phyloP scores from a whole-genome alignment of 2,797 vertebrate species.

The Microchirus variegatus region DNA sequence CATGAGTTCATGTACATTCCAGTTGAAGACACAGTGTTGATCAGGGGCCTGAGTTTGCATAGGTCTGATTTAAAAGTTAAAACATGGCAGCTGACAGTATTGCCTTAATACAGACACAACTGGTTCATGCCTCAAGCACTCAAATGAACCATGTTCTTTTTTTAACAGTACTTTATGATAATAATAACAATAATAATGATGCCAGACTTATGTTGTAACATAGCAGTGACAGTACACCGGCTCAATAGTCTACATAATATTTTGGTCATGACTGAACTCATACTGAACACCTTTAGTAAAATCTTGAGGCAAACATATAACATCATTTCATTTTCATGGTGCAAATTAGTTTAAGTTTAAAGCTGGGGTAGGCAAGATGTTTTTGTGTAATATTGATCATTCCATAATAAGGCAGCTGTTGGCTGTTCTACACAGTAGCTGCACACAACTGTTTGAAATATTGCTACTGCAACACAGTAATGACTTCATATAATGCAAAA shows the following conservation, averaged over 20 bases:
- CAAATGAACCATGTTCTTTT: constrained; percentile 6
- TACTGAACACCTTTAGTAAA: constrained; percentile 2
- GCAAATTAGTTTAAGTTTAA: background rate
- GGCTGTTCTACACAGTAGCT: no score
- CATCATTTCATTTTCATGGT: background rate
- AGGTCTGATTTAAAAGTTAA: constrained; percentile 69
- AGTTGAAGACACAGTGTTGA: constrained; percentile 82
- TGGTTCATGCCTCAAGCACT: background rate
- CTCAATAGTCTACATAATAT: background rate
- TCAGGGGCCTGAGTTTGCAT: constrained; percentile 88
- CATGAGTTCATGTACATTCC: constrained; percentile 79
- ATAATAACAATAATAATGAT: constrained; percentile 10
- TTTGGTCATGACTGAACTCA: constrained; percentile 18
- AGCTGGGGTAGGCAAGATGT: no score
- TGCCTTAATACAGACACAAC: constrained; percentile 33
- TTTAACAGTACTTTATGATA: constrained; percentile 14
- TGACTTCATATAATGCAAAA: no score
- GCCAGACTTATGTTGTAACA: constrained; percentile 11
- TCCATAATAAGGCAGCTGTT: no score
- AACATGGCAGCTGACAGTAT: constrained; percentile 46
- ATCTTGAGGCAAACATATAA: constrained; percentile 7
- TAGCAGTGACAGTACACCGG: background rate
- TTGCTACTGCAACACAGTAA: no score
- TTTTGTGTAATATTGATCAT: no score
- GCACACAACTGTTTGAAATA: no score